These are phyloP conservation scores for Micromys minutus DNA, from an alignment of 2,113 vertebrate species.

Conservation along the genomic window DNA sequence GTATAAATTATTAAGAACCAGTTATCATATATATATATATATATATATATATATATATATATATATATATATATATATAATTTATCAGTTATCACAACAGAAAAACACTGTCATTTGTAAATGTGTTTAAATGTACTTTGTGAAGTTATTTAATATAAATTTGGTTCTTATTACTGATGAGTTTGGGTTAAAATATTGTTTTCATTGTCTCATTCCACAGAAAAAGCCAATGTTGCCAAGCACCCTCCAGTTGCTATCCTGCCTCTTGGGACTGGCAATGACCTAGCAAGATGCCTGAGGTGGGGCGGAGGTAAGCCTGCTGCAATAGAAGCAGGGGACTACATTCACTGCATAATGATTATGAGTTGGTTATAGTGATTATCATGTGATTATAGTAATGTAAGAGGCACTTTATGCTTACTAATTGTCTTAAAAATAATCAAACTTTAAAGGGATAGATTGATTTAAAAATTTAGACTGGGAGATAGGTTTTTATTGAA, in stretches of 20 bases:
- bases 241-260: slow-evolving; percentile 97
- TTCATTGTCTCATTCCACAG: slow-evolving; percentile 82
- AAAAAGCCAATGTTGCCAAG: slow-evolving; percentile 94
- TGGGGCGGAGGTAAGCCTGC: slow-evolving; percentile 96
- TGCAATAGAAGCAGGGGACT: fast-evolving
- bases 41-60: not conserved
- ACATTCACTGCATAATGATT: not conserved
- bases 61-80: not conserved
- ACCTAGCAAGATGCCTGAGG: slow-evolving; percentile 95
- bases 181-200: not conserved
- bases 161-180: not conserved
- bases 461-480: not conserved
- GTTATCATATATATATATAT: not conserved
- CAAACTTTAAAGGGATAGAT: not conserved
- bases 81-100: not conserved
- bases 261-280: slow-evolving; percentile 97
- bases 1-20: not conserved
- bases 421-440: not conserved
- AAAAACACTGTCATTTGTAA: not conserved
- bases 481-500: not conserved
- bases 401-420: not conserved
- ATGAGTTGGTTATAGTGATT: no score
- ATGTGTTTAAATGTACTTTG: not conserved
- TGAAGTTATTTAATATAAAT: not conserved
- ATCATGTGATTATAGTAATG: not conserved